phyloP scores from a whole-genome alignment of 2,113 vertebrate species.

The Theristicus caerulescens region DNA sequence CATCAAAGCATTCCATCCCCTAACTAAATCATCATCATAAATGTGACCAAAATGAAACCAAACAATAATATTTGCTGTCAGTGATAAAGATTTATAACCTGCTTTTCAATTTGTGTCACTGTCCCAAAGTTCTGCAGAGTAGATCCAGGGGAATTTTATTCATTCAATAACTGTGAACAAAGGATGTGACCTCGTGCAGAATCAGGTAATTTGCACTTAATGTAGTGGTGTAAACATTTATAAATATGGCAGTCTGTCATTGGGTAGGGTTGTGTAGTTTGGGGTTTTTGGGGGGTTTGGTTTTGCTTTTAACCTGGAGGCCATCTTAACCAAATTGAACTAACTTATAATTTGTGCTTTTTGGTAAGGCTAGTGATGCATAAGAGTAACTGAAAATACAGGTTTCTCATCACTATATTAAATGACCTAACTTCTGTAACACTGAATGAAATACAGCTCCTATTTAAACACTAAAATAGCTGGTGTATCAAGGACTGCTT shows the following conservation, averaged over 20 bases:
- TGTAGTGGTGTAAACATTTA: neutral
- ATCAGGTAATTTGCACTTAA: neutral
- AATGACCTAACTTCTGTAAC: neutral
- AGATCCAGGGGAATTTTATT: neutral
- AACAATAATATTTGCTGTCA: neutral
- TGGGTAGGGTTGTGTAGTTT: neutral
- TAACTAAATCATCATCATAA: neutral
- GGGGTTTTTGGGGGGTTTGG: accelerated
- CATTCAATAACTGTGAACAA: neutral
- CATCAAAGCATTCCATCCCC: neutral
- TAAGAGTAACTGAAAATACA: slow-evolving; percentile 22
- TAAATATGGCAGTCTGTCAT: neutral
- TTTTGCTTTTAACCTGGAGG: neutral
- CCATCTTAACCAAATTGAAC: slow-evolving; percentile 26
- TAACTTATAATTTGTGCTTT: slow-evolving; percentile 20
- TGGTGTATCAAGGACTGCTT: neutral
- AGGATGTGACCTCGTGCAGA: neutral
- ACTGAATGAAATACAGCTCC: slow-evolving; percentile 13
- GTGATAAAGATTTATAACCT: neutral
- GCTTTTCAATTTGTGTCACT: neutral
- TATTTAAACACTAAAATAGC: neutral
- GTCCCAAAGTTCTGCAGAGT: neutral
- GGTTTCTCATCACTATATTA: neutral
- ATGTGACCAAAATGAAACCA: neutral
- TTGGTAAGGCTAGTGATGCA: neutral